Base-by-base conservation (phyloP, 2,888 invertebrate genomes). In the Creontiades dilutus region DNA sequence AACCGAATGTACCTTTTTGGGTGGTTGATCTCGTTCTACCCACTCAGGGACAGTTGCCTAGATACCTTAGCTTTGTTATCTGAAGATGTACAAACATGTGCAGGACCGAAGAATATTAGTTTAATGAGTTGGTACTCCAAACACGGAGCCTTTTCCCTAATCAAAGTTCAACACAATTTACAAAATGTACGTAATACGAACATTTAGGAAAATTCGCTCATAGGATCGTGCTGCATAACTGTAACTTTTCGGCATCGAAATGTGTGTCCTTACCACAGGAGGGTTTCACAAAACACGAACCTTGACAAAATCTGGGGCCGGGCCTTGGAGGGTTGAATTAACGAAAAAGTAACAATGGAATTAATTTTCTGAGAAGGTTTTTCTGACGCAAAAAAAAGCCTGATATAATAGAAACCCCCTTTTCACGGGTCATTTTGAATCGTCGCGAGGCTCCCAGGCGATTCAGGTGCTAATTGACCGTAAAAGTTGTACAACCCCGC, bases 401-500 rank as follows among this genome's bases (percentile, higher is more conserved):
- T 55, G 55, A 55, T 61, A 85, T 61, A 85, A 85, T 85, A 28
- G 85, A 57, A 46, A 84, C 84, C 48, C 84, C 27, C 52, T 57
- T 52, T 85, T 85, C 85, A 85, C 85, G 85, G 85, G 85, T 85
- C 85, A 85, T 85, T 85, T 28, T 48, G 57, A 85, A 85, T 61
- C 61, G 85, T 37, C 61, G 37, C 48, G 27, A 9, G 61, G 85
- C 85, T 85, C 85, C 85, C 85, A 61, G 61, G 85, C 37, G 28
- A 57, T 85, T 85, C 85, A n/a, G 61, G 48, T 46, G 85, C 61
- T 85, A 85, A 85, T 85, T 85, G 85, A 57, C 57, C 85, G 85
- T 85, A 28, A 85, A 85, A 85, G 85, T 78, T 78, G 78, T 78
- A 78, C 78, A 78, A 76, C 76, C 37, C 37, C 7, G 3, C 37